Conservation (phyloP, 2,888 invertebrate genomes). For the Nemotelus pantherinus region DNA sequence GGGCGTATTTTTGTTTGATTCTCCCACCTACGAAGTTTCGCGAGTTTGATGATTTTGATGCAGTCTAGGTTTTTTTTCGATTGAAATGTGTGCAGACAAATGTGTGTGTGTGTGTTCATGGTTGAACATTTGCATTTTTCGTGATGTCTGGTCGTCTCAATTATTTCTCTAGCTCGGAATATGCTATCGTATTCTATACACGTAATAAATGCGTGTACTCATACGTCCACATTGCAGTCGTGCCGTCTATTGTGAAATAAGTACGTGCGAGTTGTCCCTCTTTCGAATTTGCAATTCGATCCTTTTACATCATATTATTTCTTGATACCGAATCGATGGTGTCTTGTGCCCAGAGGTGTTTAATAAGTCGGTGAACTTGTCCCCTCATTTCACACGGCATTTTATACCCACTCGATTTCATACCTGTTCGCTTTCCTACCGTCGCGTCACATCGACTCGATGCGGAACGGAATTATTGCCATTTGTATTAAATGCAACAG, state of each 20-base stretch:
- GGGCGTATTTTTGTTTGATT: not conserved
- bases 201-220: too few species aligned
- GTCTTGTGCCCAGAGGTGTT: conserved; percentile 22
- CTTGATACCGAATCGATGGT: conserved; percentile 12
- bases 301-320: conserved; percentile 15
- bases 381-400: conserved; percentile 1
- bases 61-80: not conserved
- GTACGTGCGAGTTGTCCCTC: not conserved
- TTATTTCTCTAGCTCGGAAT: too few species aligned
- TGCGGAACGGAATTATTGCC: not conserved
- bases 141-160: too few species aligned
- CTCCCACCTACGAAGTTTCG: not conserved
- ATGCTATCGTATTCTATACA: too few species aligned
- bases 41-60: not conserved
- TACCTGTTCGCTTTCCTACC: conserved; percentile 17
- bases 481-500: conserved; percentile 26
- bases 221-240: too few species aligned
- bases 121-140: too few species aligned
- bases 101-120: too few species aligned
- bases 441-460: too few species aligned
- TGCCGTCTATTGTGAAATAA: too few species aligned
- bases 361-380: conserved; percentile 33
- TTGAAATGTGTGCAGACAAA: too few species aligned
- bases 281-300: conserved; percentile 33
- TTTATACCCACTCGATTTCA: conserved; percentile 8